phyloP scores from a whole-genome alignment of 2,113 vertebrate species.

The Telmatochromis bifrenatus region DNA sequence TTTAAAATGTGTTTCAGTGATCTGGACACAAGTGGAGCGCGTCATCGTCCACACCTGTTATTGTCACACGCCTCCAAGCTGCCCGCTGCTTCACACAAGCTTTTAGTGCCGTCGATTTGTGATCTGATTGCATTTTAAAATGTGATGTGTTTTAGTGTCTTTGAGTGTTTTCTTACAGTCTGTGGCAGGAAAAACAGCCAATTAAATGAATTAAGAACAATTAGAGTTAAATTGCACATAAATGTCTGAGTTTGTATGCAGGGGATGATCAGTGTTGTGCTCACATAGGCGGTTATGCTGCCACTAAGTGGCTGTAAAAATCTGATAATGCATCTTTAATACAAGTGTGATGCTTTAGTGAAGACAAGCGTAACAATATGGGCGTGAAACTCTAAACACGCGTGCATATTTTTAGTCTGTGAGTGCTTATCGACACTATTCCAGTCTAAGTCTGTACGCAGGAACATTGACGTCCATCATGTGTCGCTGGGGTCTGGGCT shows the following conservation, averaged over 20 bases:
- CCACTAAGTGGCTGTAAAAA: neutral
- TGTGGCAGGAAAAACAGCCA: neutral
- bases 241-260: neutral
- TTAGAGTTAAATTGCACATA: neutral
- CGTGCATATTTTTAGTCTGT: neutral
- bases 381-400: neutral
- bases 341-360: neutral
- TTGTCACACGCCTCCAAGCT: neutral
- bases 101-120: neutral
- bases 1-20: neutral
- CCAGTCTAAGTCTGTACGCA: neutral
- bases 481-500: conserved; percentile 7
- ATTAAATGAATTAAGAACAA: neutral
- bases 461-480: neutral
- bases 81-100: neutral
- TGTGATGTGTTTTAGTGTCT: neutral
- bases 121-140: neutral
- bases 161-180: neutral
- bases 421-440: neutral
- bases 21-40: neutral
- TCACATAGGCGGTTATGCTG: neutral
- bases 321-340: neutral
- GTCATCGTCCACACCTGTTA: neutral
- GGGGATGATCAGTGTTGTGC: neutral
- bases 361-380: neutral